Evolutionary conservation across 2,888 invertebrate species (phyloP).

Genomic region (Ophion ventricosus): DNA sequence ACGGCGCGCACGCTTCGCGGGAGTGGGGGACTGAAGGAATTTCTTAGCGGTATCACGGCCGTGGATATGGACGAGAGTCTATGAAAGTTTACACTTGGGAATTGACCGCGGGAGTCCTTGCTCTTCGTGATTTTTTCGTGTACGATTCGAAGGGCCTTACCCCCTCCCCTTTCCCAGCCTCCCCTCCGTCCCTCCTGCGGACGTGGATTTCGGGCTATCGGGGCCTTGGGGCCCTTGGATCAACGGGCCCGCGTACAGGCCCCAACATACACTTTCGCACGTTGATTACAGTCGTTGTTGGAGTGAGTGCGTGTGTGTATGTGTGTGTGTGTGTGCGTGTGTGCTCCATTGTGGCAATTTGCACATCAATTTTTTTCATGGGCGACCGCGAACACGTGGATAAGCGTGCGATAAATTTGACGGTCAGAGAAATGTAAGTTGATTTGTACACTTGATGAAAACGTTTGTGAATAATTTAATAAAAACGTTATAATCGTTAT

Average conservation of each 20-base stretch:
- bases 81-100: conserved; percentile 54
- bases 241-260: conserved; percentile 7
- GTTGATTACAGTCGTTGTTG: not conserved
- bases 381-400: not conserved
- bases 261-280: not conserved
- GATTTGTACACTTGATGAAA: not conserved
- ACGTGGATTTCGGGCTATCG: not conserved
- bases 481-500: no score
- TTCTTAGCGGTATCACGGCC: conserved; percentile 63
- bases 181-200: not conserved
- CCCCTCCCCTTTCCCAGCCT: no score
- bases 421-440: not conserved
- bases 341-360: not conserved
- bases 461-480: not conserved
- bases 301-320: not conserved
- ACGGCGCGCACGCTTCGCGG: not conserved
- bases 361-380: not conserved
- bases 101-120: conserved; percentile 20
- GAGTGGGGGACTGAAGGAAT: conserved; percentile 49
- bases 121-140: conserved; percentile 18
- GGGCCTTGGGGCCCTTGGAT: conserved; percentile 41
- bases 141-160: not conserved
- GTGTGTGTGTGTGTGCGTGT: not conserved
- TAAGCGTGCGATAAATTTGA: not conserved
- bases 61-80: conserved; percentile 45